phyloP scores from a whole-genome alignment of 2,888 invertebrate species.

The Scaptomyza tumidula region DNA sequence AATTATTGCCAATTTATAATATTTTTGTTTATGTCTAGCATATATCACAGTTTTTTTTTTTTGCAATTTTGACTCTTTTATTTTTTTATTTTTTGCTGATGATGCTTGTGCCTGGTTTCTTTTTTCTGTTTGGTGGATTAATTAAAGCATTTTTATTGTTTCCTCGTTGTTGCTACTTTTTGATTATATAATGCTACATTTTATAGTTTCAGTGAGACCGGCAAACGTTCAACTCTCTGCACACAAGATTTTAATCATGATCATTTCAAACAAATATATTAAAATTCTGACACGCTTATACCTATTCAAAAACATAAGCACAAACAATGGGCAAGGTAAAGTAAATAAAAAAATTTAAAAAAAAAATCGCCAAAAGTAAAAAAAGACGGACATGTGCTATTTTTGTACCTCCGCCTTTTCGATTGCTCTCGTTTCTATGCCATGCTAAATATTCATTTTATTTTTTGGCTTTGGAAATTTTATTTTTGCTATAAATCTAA shows the following conservation, averaged over 20 bases:
- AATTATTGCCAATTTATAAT: constrained; percentile 68
- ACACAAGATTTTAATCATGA: constrained; percentile 47
- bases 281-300: constrained; percentile 77
- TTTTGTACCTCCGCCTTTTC: constrained; percentile 51
- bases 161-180: constrained; percentile 59
- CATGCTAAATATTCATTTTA: constrained; percentile 33
- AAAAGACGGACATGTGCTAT: constrained; percentile 62
- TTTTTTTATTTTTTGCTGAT: constrained; percentile 34
- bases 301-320: constrained; percentile 45
- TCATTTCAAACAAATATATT: constrained; percentile 63
- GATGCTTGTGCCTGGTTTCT: constrained; percentile 43
- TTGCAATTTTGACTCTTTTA: constrained; percentile 34
- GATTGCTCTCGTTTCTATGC: constrained; percentile 62
- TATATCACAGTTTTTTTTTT: constrained; percentile 60
- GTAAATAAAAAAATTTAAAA: constrained; percentile 55
- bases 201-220: constrained; percentile 47
- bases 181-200: constrained; percentile 67
- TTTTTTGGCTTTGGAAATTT: constrained; percentile 64
- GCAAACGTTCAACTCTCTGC: constrained; percentile 64
- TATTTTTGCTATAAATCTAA: constrained; percentile 72
- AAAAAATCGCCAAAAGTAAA: constrained; percentile 40
- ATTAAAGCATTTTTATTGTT: constrained; percentile 71
- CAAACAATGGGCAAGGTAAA: constrained; percentile 46
- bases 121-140: constrained; percentile 44
- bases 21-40: constrained; percentile 62